Percentiles rank a stretch among this genome's conserved stretches.
phyloP scores from a whole-genome alignment of 1,140 invertebrate species.

The Rhagoletis zephyria region DNA sequence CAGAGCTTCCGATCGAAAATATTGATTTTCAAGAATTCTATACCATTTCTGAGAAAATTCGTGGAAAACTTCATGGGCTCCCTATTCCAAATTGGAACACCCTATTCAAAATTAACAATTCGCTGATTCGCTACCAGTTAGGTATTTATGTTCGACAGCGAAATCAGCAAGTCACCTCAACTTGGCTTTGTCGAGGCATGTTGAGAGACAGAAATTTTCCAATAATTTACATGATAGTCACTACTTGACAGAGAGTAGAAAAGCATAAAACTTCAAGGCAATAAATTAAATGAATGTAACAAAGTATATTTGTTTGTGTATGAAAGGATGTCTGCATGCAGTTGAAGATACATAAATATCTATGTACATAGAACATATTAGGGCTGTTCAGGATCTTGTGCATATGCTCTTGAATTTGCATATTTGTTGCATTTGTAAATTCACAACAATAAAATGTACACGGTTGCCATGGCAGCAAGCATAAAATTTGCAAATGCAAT shows the following conservation, averaged over 20 bases:
- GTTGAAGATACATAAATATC: neutral
- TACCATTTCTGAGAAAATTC: too few relatives aligned
- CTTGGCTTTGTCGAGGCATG: neutral
- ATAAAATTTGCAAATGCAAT: too few relatives aligned
- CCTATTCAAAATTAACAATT: constrained; percentile 14
- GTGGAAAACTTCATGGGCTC: too few relatives aligned
- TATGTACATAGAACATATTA: neutral
- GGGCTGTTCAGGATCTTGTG: too few relatives aligned
- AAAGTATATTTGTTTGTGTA: neutral
- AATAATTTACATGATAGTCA: constrained; percentile 52
- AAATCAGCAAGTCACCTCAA: neutral
- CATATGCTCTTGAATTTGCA: too few relatives aligned
- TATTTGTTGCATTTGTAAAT: too few relatives aligned
- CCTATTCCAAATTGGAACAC: neutral
- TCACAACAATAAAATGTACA: too few relatives aligned
- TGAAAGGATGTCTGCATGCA: neutral
- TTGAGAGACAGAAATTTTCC: constrained; percentile 29
- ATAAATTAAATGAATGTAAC: neutral
- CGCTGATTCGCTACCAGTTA: constrained; percentile 31
- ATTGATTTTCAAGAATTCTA: too few relatives aligned
- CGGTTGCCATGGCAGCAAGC: too few relatives aligned
- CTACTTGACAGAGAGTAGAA: constrained; percentile 44
- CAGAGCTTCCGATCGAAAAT: too few relatives aligned
- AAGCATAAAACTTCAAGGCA: constrained; percentile 19
- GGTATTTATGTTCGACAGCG: neutral